Percentiles rank a stretch among this genome's conserved stretches.
Conservation (phyloP, 2,888 invertebrate species). For the Metacarcinus magister region DNA sequence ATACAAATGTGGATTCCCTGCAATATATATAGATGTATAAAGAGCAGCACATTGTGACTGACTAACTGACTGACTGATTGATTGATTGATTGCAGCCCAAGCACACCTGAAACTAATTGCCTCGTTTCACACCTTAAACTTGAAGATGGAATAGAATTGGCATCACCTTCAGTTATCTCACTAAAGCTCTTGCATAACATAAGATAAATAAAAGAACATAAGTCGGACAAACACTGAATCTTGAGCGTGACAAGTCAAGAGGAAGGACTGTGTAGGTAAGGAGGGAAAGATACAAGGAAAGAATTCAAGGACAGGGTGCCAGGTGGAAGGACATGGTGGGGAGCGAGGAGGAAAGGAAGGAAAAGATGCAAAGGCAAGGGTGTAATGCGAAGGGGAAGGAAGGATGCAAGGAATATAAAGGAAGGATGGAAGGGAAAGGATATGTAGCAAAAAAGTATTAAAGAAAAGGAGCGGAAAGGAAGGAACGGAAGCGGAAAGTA, state of each 20-base stretch:
- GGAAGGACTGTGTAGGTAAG: background rate
- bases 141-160: no score
- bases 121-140: background rate
- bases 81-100: background rate
- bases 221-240: background rate
- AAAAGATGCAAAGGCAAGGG: background rate
- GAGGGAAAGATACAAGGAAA: background rate
- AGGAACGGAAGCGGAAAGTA: background rate
- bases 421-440: background rate
- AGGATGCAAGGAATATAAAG: background rate
- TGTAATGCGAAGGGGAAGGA: slow-evolving; percentile 18
- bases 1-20: background rate
- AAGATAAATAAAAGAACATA: background rate
- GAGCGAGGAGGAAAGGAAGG: background rate
- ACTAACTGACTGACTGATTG: background rate
- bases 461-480: background rate
- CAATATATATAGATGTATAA: background rate
- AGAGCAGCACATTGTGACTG: background rate
- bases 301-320: background rate
- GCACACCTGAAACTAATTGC: background rate
- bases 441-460: background rate
- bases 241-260: background rate
- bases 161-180: background rate
- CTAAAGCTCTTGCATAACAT: background rate
- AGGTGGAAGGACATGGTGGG: background rate